Base-by-base conservation (phyloP, 2,797 vertebrate species). In the Menidia menidia region DNA sequence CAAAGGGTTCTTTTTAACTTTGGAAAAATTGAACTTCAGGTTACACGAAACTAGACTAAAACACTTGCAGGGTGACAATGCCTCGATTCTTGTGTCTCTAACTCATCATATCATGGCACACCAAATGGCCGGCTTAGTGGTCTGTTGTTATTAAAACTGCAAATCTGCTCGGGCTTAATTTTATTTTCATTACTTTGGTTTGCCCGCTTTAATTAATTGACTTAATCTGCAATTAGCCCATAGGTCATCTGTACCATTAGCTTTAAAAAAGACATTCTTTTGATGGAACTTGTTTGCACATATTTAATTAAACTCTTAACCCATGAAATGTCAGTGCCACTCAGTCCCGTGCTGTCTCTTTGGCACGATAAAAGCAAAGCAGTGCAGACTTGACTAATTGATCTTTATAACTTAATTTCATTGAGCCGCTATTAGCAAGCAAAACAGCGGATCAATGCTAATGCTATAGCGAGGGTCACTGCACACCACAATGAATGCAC, bases 151-250 rank as follows among this genome's bases (percentile, higher is more conserved):
- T 89, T 88, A 89, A 87, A 87, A 88, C 90, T 83, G 70, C 65
- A 88, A 89, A 91, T 72, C 86, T 80, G 84, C 71, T 51, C 19
- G 41, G 83, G 86, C 86, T 88, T 87, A 79, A 85, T 83, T 89
- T 85, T 89, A 79, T 92, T 93, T 94, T 90, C 90, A 90, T 90
- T 88, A 86, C 82, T 87, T 86, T 65, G 79, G 79, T 89, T 92
- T 91, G 81, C 89, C 92, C 89, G 87, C 93, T 93, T 93, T 93
- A 95, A 94, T 95, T 93, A 93, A 87, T 81, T 77, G 80, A 74
- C 83, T 77, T 94, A 93, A 95, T 94, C 93, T 92, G 89, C 86
- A 94, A 94, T 94, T 94, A 94, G 90, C 92, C 88, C 70, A 69
- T 87, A 93, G 92, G 92, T 95, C 92, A 94, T 79, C 80, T 84